Conservation (phyloP, 2,113 vertebrate genomes). For the Apaloderma vittatum region DNA sequence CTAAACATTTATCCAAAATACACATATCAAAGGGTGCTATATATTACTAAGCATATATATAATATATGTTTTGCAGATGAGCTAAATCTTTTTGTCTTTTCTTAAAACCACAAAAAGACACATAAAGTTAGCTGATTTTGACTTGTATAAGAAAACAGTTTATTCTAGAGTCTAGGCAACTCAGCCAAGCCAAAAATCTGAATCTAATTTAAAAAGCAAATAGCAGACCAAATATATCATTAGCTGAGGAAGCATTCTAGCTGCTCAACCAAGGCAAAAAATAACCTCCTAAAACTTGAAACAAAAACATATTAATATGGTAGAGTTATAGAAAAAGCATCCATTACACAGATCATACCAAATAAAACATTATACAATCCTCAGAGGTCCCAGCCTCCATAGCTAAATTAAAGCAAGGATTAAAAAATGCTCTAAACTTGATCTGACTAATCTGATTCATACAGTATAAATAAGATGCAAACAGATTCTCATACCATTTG, state of each 20-base stretch:
- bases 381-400: neutral
- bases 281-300: neutral
- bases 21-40: neutral
- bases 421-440: neutral
- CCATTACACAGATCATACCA: neutral
- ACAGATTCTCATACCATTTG: neutral
- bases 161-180: neutral
- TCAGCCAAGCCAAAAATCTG: slow-evolving; percentile 7
- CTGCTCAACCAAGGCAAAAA: neutral
- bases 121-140: neutral
- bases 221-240: slow-evolving; percentile 21
- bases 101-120: neutral
- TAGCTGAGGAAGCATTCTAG: neutral
- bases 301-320: neutral
- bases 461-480: slow-evolving; percentile 8
- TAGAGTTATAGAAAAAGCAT: neutral
- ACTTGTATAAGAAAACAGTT: slow-evolving; percentile 38
- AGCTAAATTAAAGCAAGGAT: slow-evolving; percentile 6
- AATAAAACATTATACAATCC: neutral
- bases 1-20: neutral
- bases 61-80: neutral
- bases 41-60: neutral
- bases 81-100: neutral
- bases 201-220: slow-evolving; percentile 50
- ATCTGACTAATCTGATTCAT: neutral